phyloP scores from a whole-genome alignment of 2,113 vertebrate genomes.

The Anolis sagrei region DNA sequence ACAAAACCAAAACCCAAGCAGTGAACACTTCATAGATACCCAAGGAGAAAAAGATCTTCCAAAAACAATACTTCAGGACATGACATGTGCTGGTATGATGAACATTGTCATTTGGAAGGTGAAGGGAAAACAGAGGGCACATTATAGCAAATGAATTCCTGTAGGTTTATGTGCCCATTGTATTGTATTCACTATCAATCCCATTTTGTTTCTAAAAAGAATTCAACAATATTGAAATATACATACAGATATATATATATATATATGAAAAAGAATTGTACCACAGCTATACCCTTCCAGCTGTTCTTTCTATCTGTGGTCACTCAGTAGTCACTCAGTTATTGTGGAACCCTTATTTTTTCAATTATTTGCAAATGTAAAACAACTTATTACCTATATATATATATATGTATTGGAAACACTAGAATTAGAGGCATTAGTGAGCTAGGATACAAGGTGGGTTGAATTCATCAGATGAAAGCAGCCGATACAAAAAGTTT shows the following conservation, averaged over 20 bases:
- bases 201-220: background rate
- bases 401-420: slow-evolving; percentile 49
- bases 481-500: slow-evolving; percentile 50
- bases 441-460: slow-evolving; percentile 51
- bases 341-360: background rate
- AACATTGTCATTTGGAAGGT: slow-evolving; percentile 37
- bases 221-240: too few species aligned
- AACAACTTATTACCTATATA: background rate
- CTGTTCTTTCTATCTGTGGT: slow-evolving; percentile 21
- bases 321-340: slow-evolving; percentile 9
- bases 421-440: slow-evolving; percentile 62
- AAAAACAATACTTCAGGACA: slow-evolving; percentile 29
- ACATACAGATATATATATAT: too few species aligned
- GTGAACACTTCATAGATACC: slow-evolving; percentile 42
- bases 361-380: background rate
- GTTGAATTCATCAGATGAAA: slow-evolving; percentile 54
- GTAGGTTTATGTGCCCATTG: slow-evolving; percentile 54
- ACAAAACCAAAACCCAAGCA: background rate
- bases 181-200: slow-evolving; percentile 39
- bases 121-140: slow-evolving; percentile 31
- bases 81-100: slow-evolving; percentile 62
- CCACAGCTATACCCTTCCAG: slow-evolving; percentile 39
- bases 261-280: slow-evolving; percentile 37
- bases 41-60: slow-evolving; percentile 37
- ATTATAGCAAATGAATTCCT: slow-evolving; percentile 60